phyloP scores from a whole-genome alignment of 2,113 vertebrate genomes.

The Phaethon lepturus region DNA sequence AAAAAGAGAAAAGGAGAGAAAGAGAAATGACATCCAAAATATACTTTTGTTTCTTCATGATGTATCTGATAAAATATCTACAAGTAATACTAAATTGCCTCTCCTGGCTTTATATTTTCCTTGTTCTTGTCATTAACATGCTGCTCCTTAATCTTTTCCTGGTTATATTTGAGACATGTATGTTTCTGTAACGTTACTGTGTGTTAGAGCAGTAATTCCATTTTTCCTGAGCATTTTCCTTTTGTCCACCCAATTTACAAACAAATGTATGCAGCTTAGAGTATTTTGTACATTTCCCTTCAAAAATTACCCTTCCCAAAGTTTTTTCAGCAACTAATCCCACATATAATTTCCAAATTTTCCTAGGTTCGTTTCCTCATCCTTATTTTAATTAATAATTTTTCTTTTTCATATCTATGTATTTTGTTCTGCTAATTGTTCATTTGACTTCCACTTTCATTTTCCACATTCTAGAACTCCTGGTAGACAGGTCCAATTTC shows the following conservation, averaged over 20 bases:
- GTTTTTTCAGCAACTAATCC: slow-evolving; percentile 59
- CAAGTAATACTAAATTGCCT: not conserved
- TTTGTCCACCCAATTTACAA: slow-evolving; percentile 66
- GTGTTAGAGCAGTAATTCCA: slow-evolving; percentile 49
- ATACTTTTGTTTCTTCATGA: not conserved
- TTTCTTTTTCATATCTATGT: not conserved
- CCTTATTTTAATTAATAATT: not conserved
- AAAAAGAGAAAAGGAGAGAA: not conserved
- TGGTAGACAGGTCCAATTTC: slow-evolving; percentile 51
- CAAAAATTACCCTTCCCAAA: slow-evolving; percentile 29
- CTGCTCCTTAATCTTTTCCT: slow-evolving; percentile 54
- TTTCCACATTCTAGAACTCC: not conserved
- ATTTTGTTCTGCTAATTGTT: slow-evolving; percentile 17
- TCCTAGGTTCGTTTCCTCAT: slow-evolving; percentile 31
- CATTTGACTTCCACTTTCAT: not conserved
- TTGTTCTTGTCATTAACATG: slow-evolving; percentile 49
- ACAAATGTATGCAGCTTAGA: slow-evolving; percentile 68
- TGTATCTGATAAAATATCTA: slow-evolving; percentile 71
- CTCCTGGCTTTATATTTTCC: slow-evolving; percentile 55
- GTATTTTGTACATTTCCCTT: slow-evolving; percentile 40
- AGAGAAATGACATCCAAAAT: not conserved
- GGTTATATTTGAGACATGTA: slow-evolving; percentile 33
- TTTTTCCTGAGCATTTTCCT: slow-evolving; percentile 58
- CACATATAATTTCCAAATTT: slow-evolving; percentile 34
- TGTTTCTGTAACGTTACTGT: not conserved